A percentile compares a stretch with the other conserved stretches of the same genome.
Evolutionary conservation across 2,888 invertebrate genomes (phyloP).

Genomic region (Amblyjoppa fuscipennis): DNA sequence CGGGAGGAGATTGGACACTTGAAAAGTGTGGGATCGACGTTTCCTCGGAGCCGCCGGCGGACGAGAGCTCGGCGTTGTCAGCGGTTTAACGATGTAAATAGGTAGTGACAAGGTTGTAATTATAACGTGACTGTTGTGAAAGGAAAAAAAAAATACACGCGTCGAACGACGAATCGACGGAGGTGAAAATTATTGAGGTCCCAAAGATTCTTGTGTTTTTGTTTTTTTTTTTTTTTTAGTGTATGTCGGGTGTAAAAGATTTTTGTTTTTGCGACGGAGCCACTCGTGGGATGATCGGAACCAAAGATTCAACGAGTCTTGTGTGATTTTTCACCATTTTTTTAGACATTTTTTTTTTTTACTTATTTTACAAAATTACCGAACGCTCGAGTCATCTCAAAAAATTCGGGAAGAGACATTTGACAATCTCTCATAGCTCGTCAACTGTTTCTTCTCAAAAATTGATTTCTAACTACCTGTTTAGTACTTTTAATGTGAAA

Average conservation of each 20-base stretch:
- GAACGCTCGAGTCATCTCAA: neutral
- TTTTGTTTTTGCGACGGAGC: constrained; percentile 42
- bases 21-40: constrained; percentile 3
- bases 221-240: constrained; percentile 37
- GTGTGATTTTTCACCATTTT: neutral
- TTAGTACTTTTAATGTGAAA: neutral
- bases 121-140: constrained; percentile 51
- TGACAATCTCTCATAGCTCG: constrained; percentile 20
- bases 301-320: neutral
- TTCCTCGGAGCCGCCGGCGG: constrained; percentile 33
- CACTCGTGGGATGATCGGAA: constrained; percentile 33
- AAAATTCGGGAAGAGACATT: constrained; percentile 28
- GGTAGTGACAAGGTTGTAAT: constrained; percentile 57
- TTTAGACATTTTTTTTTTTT: neutral
- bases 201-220: constrained; percentile 64
- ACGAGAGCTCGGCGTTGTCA: constrained; percentile 14
- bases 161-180: constrained; percentile 61
- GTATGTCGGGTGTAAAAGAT: constrained; percentile 50
- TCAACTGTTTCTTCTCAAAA: neutral
- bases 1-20: constrained; percentile 2
- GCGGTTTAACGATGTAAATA: constrained; percentile 58
- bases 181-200: constrained; percentile 42
- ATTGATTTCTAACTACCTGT: neutral
- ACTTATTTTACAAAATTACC: neutral
- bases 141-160: constrained; percentile 33